phyloP scores from a whole-genome alignment of 2,113 vertebrate genomes.

The Pomatorhinus ruficollis region DNA sequence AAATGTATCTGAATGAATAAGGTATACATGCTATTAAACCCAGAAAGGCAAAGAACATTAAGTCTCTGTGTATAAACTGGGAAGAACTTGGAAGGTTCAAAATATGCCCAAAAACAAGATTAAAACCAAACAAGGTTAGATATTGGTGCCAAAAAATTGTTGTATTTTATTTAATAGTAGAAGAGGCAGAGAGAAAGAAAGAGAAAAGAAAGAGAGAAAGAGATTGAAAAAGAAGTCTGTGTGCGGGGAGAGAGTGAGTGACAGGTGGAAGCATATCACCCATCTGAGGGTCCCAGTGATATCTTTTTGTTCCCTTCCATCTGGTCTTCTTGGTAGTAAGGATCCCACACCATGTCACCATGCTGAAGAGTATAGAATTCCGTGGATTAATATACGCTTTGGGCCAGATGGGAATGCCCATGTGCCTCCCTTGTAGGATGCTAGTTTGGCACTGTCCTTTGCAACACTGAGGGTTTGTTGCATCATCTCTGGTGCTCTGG shows the following conservation, averaged over 20 bases:
- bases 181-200: background rate
- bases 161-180: background rate
- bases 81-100: background rate
- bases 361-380: background rate
- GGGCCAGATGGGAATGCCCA: background rate
- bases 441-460: background rate
- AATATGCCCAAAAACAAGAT: background rate
- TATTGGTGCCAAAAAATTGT: background rate
- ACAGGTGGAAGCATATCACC: background rate
- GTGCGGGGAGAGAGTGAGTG: background rate
- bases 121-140: background rate
- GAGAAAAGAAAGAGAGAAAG: background rate
- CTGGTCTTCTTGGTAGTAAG: background rate
- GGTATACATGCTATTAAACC: background rate
- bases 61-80: background rate
- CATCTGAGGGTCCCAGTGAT: background rate
- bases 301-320: background rate
- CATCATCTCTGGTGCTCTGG: background rate
- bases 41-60: background rate
- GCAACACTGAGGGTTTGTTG: background rate
- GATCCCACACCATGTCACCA: rapidly evolving
- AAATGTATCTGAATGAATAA: background rate
- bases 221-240: background rate
- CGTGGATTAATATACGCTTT: background rate
- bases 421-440: background rate